Conservation (phyloP, 2,797 vertebrate species). For the Spondyliosoma cantharus region DNA sequence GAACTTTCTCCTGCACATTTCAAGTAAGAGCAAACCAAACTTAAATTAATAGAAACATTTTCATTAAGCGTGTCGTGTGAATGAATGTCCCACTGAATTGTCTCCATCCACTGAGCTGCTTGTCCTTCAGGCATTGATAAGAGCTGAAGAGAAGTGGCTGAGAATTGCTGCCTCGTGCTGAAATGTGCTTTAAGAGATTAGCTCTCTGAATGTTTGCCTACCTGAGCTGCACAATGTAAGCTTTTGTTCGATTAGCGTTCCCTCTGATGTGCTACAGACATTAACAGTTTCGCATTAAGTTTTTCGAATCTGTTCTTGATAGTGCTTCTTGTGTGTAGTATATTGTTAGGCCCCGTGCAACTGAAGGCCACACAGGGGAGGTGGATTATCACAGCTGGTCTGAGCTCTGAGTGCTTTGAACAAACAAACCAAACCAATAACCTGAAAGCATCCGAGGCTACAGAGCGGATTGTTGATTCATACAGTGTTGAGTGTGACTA, state of each 20-base stretch:
- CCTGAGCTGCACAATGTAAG: not conserved
- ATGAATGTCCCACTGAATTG: slow-evolving; percentile 2
- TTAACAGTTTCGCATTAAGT: not conserved
- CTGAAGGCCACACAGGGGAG: not conserved
- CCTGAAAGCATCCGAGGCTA: not conserved
- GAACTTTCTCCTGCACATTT: not conserved
- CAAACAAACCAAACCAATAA: not conserved
- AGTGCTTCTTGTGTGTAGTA: not conserved
- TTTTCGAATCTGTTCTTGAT: not conserved
- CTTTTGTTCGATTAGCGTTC: not conserved
- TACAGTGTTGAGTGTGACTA: too few species aligned
- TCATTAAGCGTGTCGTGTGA: not conserved
- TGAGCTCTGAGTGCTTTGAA: not conserved
- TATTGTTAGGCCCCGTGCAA: not conserved
- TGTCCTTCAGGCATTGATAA: slow-evolving; percentile 25
- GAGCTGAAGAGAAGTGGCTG: slow-evolving; percentile 22
- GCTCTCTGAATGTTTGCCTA: not conserved
- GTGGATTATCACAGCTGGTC: not conserved
- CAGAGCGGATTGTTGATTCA: not conserved
- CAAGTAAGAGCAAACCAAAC: not conserved
- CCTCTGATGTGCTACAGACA: not conserved
- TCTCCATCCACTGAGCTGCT: slow-evolving; percentile 12
- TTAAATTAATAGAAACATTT: slow-evolving; percentile 9
- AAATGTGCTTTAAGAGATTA: slow-evolving; percentile 29
- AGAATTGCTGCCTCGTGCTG: slow-evolving; percentile 6